Base-by-base conservation (phyloP, 1,140 invertebrate genomes). In the Drosophila quadrilineata region DNA sequence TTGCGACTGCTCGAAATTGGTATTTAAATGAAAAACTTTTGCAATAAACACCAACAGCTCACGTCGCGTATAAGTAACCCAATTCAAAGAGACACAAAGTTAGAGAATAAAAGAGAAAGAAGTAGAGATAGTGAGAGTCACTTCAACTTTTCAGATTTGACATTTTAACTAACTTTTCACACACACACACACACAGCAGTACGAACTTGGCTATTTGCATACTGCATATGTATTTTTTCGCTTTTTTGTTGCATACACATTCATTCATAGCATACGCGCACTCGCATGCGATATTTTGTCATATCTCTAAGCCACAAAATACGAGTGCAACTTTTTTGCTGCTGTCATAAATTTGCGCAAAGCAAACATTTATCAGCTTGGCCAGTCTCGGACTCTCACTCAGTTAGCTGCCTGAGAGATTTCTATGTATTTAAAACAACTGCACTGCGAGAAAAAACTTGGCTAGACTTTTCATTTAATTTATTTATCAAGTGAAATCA, bases 301-400 rank as follows among this genome's bases (percentile, higher is more conserved):
- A 84, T 76, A 82, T 82, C 77, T n/a, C n/a, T 82, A 65, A 82
- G 67, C 77, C 77, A 76, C 77, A 76, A 60, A 73, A 76, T 76
- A 65, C 59, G 77, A 73, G 59, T 46, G 60, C 62, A 82, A 82
- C 77, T 84, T 82, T 75, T 82, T 84, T 82, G 68, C 54, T 62
- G 59, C 73, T 82, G 69, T 82, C 77, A 82, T 82, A 84, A 82
- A 82, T 82, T 82, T 82, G 58, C 48, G 77, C 72, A 84, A 84
- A 56, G 77, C 77, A 82, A 82, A 82, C 77, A 82, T 82, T 82
- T 82, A 84, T 82, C 77, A 84, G 76, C 64, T 33, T 31, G 72
- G 40, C 62, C 58, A 68, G 71, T 63, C 56, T 28, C 35, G 71
- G 71, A 68, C 56, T 28, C 35, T 36, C 45, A 52, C 56, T 56